Base-by-base conservation (phyloP, 1,140 invertebrate genomes). In the Drosophila saltans region DNA sequence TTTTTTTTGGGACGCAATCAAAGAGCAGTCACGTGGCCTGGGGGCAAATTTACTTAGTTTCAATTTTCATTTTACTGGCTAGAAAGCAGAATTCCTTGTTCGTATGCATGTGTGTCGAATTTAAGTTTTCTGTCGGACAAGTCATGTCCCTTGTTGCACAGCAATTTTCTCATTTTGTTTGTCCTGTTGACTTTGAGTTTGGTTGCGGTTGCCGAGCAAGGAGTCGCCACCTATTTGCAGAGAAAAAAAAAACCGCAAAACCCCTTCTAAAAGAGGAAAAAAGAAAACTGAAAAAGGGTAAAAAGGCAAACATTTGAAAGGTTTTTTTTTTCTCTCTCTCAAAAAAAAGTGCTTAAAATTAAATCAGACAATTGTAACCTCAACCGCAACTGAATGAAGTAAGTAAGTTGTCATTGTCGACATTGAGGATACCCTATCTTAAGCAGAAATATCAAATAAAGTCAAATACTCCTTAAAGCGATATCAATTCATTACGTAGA, bases 111-210 rank as follows among this genome's bases (percentile, higher is more conserved):
- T 52, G 45, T 52, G 45, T 36, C 7, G 16, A 21, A 21, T 26
- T 21, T 43, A 4, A n/a, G 10, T 43, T 43, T 11, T 43, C 11
- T 43, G 9, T 11, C 2, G 9, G 40, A 10, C 9, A 41, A 39
- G 36, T 9, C 41, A 52, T 26, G 24, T 52, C 45, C 45, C 21
- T 26, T 26, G 45, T 24, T 52, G 45, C 45, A 52, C 45, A 26
- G 45, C 21, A 52, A 52, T 52, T 52, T 52, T 52, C 45, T 52
- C 45, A 52, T 52, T 52, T 52, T 52, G 45, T 52, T 52, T 52
- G 45, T 52, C 45, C 45, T 24, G n/a, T 45, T 24, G 45, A 52
- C 21, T 26, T 52, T 52, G 21, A 52, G 45, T 52, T 52, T 52
- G 26, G 21, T 52, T 52, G 45, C 45, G 45, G 21, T 26, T 26